Evolutionary conservation across 1,140 invertebrate species (phyloP), one percentile per base, ranked within the genome.

Genomic region (Zaprionus vittiger): DNA sequence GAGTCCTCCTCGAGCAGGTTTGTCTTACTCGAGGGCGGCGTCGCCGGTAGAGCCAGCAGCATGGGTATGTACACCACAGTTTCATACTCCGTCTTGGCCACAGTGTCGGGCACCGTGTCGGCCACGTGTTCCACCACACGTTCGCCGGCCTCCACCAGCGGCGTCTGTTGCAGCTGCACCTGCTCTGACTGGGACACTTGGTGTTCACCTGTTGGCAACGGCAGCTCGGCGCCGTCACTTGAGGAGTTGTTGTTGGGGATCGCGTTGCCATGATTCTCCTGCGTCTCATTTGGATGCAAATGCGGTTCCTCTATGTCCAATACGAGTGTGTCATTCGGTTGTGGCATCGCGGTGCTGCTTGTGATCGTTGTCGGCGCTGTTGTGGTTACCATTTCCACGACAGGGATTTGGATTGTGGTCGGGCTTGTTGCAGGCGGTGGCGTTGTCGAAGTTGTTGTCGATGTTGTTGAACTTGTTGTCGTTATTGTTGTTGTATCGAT

Each of bases 41-140:
- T 78, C 22, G 75, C 57, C 69, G 73, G 77, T 14, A 72, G 61
- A 41, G 76, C 67, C 60, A 81, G 60, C 60, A 89, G 83, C 38
- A 81, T 91, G 47, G 91, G 85, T 44, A 91, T 91, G 49, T 82
- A 92, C 34, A 92, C 91, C 47, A 92, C 82, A 28, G 91, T 92
- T 38, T 91, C 79, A 47, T 92, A 92, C 41, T 91, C 91, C 59
- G 89, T 91, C 68, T 92, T 87, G 65, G 83, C 81, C 68, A 80
- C 91, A 49, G 81, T 74, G 56, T 87, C 83, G 60, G 79, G 77
- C 31, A 86, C 79, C 17, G 81, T 74, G 56, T 87, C 83, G 63
- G 82, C 80, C 31, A 86, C 79, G 22, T 56, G 62, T 38, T 73
- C 56, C 28, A 72, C 62, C 3, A 15, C 56, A 34, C 20, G 47